These are phyloP conservation scores for Perizoma affinitatum DNA, from an alignment of 2,888 invertebrate species.

Conservation along the genomic window DNA sequence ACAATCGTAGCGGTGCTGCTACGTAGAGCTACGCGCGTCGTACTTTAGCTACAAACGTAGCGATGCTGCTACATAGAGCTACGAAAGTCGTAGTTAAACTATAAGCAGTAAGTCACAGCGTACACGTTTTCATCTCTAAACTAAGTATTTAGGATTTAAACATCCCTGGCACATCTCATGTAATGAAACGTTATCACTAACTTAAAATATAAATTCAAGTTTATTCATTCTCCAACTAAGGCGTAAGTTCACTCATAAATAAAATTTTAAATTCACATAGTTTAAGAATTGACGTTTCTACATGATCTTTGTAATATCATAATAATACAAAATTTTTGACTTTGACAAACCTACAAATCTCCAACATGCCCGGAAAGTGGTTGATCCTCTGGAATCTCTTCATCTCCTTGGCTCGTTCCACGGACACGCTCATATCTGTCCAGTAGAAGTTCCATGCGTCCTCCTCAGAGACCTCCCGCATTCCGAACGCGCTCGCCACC, in stretches of 20 bases:
- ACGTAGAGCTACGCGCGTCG: constrained; percentile 1
- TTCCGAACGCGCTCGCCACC: constrained; percentile 88
- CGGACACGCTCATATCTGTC: constrained; percentile 94
- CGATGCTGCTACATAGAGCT: constrained; percentile 1
- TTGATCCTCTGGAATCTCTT: constrained; percentile 96
- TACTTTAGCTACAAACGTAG: neutral
- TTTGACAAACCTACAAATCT: constrained; percentile 86
- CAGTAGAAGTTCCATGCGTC: constrained; percentile 96
- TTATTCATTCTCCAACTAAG: too few species aligned
- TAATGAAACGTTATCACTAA: too few species aligned
- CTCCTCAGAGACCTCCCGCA: constrained; percentile 90
- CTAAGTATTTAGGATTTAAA: too few species aligned
- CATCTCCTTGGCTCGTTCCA: constrained; percentile 95
- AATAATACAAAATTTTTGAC: neutral
- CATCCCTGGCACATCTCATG: too few species aligned
- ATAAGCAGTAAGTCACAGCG: neutral
- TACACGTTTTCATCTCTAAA: too few species aligned
- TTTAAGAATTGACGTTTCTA: too few species aligned
- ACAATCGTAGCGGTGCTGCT: neutral
- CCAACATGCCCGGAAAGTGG: constrained; percentile 96
- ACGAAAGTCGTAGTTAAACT: neutral
- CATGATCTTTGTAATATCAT: too few species aligned
- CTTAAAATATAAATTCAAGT: too few species aligned
- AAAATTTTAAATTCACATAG: too few species aligned
- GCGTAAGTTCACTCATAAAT: too few species aligned